Evolutionary conservation across 2,797 vertebrate genomes (phyloP).

Genomic region (Pempheris klunzingeri): DNA sequence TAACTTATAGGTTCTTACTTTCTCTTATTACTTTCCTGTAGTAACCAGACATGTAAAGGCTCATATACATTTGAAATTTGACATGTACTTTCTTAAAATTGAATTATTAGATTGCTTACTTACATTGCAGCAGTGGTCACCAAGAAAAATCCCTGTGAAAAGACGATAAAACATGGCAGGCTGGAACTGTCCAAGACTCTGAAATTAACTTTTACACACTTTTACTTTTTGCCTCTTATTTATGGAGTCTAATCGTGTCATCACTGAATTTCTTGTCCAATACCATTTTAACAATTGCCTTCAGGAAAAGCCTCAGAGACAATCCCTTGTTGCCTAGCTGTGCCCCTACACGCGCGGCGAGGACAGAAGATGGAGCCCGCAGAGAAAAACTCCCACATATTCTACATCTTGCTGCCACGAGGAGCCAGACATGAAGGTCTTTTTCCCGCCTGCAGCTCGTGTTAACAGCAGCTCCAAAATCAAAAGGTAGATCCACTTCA

Average conservation of each 20-base stretch:
- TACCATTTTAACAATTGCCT: background rate
- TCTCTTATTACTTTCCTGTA: no score
- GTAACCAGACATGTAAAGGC: no score
- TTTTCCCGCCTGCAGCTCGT: background rate
- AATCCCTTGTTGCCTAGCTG: background rate
- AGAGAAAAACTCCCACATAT: conserved; percentile 7
- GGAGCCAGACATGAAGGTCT: conserved; percentile 9
- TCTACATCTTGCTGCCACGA: background rate
- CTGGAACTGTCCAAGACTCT: no score
- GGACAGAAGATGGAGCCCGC: background rate
- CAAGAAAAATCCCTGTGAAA: no score
- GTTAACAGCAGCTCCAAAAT: background rate
- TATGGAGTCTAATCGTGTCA: background rate
- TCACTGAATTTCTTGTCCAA: background rate
- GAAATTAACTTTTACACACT: background rate
- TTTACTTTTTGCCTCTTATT: background rate
- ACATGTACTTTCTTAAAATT: no score
- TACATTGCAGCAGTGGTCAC: no score
- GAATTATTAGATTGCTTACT: no score
- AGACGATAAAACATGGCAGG: no score
- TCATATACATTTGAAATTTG: no score
- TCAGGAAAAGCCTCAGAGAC: background rate
- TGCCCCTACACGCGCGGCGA: background rate
- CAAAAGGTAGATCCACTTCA: conserved; percentile 14
- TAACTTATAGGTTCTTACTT: no score